Evolutionary conservation across 2,797 vertebrate genomes (phyloP), one percentile per base, ranked within the genome.

Genomic region (Gymnoscopelus braueri): DNA sequence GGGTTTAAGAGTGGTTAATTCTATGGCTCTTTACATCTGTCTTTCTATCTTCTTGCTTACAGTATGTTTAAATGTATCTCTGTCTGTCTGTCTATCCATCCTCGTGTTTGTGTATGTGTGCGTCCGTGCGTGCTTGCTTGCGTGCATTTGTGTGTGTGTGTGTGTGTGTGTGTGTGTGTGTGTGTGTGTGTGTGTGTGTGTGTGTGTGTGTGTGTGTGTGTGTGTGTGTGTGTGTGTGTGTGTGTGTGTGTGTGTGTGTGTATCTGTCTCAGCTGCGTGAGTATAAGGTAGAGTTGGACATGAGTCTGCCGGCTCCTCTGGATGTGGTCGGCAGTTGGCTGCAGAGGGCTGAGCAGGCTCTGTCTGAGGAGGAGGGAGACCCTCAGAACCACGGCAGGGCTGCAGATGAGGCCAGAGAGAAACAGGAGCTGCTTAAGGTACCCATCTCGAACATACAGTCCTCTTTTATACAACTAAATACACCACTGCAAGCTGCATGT

Each of bases 351-450:
- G 96, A 98, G 82, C 81, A 61, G 8, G 87, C 93, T 47, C 85
- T 95, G 75, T 75, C 83, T 0, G 94, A 95, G 60, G 94, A 92
- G 60, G 86, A 94, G 59, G 88, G 90, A 0, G 84, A 95, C 63
- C 84, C 89, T 0, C 91, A 89, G 72, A 93, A 95, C 74, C 94
- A 94, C 0, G 82, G 83, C 52, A 87, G 86, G 73, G 92, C 93
- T 3, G 90, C 92, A 2, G 81, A 92, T 67, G 85, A 86, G 14
- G 92, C 95, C 50, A 87, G 88, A 39, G 93, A 95, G 81, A 95
- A 93, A 75, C 92, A 94, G 51, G 84, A 93, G 51, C 84, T 90
- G 63, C 93, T 96, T 72, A 96, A 95, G 94, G 98, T 99, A 7
- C 39, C 7, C 39, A 2, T 44, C 8, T 44, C 8, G 2, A 7